These are phyloP conservation scores for Euphydryas editha DNA, from an alignment of 2,888 invertebrate genomes.

Conservation along the genomic window DNA sequence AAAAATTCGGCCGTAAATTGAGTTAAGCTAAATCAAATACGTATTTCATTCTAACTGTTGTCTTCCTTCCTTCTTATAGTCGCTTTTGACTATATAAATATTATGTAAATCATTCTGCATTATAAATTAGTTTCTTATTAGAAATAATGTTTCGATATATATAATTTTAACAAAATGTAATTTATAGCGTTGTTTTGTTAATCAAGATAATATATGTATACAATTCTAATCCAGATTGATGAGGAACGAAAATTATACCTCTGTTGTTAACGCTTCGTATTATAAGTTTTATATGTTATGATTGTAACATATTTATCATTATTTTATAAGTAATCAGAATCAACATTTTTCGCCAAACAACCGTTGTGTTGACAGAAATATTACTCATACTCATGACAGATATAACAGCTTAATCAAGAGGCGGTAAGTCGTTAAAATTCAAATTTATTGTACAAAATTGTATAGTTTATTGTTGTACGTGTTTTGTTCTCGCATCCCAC, in stretches of 20 bases:
- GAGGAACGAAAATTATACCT: background rate
- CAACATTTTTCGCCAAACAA: slow-evolving; percentile 30
- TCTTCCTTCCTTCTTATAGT: background rate
- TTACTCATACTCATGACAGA: slow-evolving; percentile 43
- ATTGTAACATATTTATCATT: background rate
- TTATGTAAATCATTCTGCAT: slow-evolving; percentile 2
- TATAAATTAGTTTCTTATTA: slow-evolving; percentile 4
- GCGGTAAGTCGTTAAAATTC: slow-evolving; percentile 59
- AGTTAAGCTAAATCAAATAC: slow-evolving; percentile 1
- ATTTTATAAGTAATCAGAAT: background rate
- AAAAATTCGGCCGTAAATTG: background rate
- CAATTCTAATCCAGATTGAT: slow-evolving; percentile 9
- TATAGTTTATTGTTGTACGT: slow-evolving; percentile 66
- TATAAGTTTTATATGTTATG: background rate
- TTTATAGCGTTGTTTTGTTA: slow-evolving; percentile 1
- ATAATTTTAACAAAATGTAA: background rate
- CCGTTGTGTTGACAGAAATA: slow-evolving; percentile 30
- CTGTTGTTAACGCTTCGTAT: background rate
- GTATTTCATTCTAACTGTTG: background rate
- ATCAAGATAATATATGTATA: background rate
- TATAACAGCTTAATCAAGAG: slow-evolving; percentile 62
- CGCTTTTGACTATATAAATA: background rate
- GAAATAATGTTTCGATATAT: background rate
- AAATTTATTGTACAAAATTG: slow-evolving; percentile 66
- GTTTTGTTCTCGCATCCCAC: slow-evolving; percentile 64